Evolutionary conservation across 2,113 vertebrate species (phyloP).

Genomic region (Toxotes jaculatrix): DNA sequence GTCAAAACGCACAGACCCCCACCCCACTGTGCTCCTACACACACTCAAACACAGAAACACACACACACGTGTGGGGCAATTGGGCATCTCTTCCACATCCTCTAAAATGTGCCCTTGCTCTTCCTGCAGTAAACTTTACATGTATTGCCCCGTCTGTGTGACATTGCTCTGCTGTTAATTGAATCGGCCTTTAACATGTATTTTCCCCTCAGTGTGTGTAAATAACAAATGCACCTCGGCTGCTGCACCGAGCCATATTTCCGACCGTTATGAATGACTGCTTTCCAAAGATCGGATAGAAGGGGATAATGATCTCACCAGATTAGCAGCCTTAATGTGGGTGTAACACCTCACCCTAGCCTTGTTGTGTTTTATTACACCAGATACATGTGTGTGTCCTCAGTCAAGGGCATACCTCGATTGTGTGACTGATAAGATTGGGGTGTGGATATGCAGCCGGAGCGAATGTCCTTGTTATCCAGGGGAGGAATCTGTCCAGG

Average conservation of each 20-base stretch:
- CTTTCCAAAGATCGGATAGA: conserved; percentile 52
- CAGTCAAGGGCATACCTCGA: conserved; percentile 69
- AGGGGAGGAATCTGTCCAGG: conserved; percentile 67
- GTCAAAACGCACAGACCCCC: conserved; percentile 89
- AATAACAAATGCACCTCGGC: conserved; percentile 58
- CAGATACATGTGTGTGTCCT: conserved; percentile 52
- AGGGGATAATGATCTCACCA: conserved; percentile 71
- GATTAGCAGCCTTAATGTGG: conserved; percentile 77
- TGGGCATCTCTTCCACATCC: conserved; percentile 28
- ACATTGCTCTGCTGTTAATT: conserved; percentile 64
- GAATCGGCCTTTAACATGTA: conserved; percentile 46
- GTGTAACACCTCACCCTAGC: conserved; percentile 71
- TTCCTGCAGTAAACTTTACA: conserved; percentile 56
- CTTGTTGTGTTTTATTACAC: conserved; percentile 78
- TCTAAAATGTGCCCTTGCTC: conserved; percentile 57
- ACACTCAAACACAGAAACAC: conserved; percentile 56
- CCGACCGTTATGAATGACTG: conserved; percentile 62
- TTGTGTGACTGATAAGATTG: conserved; percentile 62
- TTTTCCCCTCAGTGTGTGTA: conserved; percentile 36
- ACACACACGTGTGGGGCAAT: not conserved
- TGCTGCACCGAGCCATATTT: not conserved
- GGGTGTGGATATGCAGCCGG: conserved; percentile 46
- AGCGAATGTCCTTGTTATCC: conserved; percentile 80
- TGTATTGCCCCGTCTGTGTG: conserved; percentile 16
- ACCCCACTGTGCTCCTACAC: conserved; percentile 62